Evolutionary conservation across 2,797 vertebrate species (phyloP), one percentile per base, ranked within the genome.

Genomic region (Nyctibius grandis): DNA sequence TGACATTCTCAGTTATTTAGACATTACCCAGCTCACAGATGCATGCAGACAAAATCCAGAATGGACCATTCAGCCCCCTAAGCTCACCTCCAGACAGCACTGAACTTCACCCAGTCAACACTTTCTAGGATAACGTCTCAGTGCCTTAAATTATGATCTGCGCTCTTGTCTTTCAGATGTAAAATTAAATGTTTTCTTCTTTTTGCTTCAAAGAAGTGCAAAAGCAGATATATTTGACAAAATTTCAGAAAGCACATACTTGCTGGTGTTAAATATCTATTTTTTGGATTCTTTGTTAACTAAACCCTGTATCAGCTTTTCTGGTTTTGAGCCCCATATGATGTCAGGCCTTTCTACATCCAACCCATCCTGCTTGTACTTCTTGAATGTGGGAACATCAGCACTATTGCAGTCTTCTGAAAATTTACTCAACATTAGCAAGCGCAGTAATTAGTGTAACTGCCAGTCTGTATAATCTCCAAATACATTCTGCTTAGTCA

Each of bases 401-500:
- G 63, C 74, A 80, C 29, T 67, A 45, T 9, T 76, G 28, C 31
- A 61, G 36, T 31, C 70, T 85, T 87, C 48, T 70, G 34, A 88
- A 94, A 91, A 75, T 70, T 87, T 64, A 85, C 40, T 87, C 75
- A 83, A 57, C 60, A 77, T 70, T 59, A 91, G 40, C 60, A 70
- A 79, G 45, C n/a, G 28, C 75, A 93, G 84, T 93, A 91, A 91
- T 94, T 36, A 85, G 44, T 21, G 36, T 60, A 94, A 88, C 47
- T 90, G 89, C 23, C 79, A 59, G 78, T 56, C 85, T 88, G 61
- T 84, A 76, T 77, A 75, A 90, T 82, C 59, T 82, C 83, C 91
- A 95, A 56, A 93, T 60, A 63, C 19, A 86, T 95, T 94, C 67
- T 95, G 90, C 88, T 96, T 94, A 96, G 89, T 95, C 94, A 95